Base-by-base conservation (phyloP, 30 jellyfish, hydroid and myxozoan genomes). In the Cassiopea andromeda region DNA sequence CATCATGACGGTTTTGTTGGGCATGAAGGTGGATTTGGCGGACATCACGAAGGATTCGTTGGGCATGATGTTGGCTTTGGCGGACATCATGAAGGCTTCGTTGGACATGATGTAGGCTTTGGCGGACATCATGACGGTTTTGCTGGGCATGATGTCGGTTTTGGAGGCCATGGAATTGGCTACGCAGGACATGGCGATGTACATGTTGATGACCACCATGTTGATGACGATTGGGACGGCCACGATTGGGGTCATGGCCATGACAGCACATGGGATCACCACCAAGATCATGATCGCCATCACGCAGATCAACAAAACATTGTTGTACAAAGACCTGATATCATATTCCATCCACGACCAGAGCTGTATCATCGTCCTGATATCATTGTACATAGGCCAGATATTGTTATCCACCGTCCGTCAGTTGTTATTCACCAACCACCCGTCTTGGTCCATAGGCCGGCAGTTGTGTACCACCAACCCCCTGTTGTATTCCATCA, bases 401-500 rank as follows among this genome's bases (percentile, higher is more conserved):
- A 96, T 79, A 91, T 96, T 80, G 98, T 96, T 46, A 96, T 96
- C 60, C 99, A 96, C 92, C 82, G 99, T 18, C 99, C 99, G 60
- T 96, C 99, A n/a, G 98, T 96, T 1, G 99, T 96, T 1, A 91
- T 96, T 18, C 99, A 96, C 82, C 97, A 91, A 76, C 98, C 98
- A 46, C 99, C 99, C 49, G 99, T 95, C 15, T 73, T 95, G 88
- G 99, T 95, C 16, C 99, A 95, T 69, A 73, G 99, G 58, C 99
- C 99, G 74, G 98, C 99, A 13, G 99, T 95, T 44, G 93, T 95
- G 66, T 91, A 91, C 68, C 99, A 95, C 64, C 99, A 95, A 79
- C 99, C 99, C n/a, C 99, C 99, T 16, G 99, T 95, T 58, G 98
- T 95, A 9, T 91, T 95, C 96, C 98, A 95, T 88, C 99, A 91